Evolutionary conservation across 2,888 invertebrate genomes (phyloP).

Genomic region (Capitulum mitella): DNA sequence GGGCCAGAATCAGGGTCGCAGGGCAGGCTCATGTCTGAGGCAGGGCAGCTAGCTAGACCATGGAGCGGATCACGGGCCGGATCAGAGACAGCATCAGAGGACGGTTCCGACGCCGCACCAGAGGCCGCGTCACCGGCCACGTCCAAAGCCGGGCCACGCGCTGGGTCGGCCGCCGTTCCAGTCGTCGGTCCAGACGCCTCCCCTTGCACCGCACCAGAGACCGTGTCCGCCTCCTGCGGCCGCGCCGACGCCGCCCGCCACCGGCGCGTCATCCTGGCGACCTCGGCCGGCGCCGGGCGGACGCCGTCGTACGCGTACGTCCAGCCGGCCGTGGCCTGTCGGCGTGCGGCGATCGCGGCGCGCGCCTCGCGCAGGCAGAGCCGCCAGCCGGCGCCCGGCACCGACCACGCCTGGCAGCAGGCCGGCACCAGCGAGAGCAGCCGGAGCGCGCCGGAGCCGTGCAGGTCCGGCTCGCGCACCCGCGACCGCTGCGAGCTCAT

Average conservation of each 20-base stretch:
- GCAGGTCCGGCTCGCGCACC: constrained; percentile 58
- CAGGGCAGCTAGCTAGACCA: too few relatives aligned
- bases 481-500: constrained; percentile 69
- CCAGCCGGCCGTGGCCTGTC: constrained; percentile 69
- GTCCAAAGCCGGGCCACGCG: too few relatives aligned
- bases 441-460: constrained; percentile 35
- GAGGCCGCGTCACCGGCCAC: too few relatives aligned
- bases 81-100: too few relatives aligned
- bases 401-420: constrained; percentile 33
- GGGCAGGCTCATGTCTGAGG: too few relatives aligned
- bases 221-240: too few relatives aligned
- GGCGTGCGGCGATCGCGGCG: constrained; percentile 64
- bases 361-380: constrained; percentile 53
- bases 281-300: constrained; percentile 42
- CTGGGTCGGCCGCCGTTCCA: background rate
- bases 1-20: too few relatives aligned
- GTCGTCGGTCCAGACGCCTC: background rate
- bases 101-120: too few relatives aligned
- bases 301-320: constrained; percentile 66
- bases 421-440: constrained; percentile 44
- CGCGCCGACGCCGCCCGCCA: background rate
- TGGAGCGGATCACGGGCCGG: too few relatives aligned
- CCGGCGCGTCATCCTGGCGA: constrained; percentile 29
- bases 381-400: constrained; percentile 31
- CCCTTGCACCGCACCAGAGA: too few relatives aligned